A percentile compares a stretch with the other conserved stretches of the same genome.
Conservation (phyloP, 2,797 vertebrate genomes). For the Acropternis orthonyx region DNA sequence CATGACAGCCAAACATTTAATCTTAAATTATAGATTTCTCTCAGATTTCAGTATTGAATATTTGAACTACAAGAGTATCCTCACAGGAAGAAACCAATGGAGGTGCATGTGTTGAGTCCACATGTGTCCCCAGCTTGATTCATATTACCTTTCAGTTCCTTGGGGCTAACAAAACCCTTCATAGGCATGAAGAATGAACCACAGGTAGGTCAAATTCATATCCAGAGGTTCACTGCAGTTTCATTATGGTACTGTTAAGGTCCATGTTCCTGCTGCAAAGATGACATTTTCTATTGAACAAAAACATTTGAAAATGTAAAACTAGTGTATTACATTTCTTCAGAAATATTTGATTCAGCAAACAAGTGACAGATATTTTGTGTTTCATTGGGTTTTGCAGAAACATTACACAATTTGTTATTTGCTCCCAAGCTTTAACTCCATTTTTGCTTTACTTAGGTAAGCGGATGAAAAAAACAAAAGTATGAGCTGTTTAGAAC, state of each 20-base stretch:
- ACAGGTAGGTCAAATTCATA: constrained; percentile 22
- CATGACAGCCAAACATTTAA: not conserved
- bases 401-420: not conserved
- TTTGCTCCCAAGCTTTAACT: not conserved
- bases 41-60: not conserved
- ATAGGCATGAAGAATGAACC: not conserved
- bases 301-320: constrained; percentile 52
- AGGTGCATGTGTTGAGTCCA: not conserved
- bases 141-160: not conserved
- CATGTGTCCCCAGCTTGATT: not conserved
- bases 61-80: not conserved
- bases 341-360: not conserved
- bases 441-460: not conserved
- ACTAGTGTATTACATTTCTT: not conserved
- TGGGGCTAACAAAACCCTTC: not conserved
- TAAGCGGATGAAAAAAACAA: not conserved
- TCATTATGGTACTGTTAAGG: not conserved
- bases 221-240: constrained; percentile 11
- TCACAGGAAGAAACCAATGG: not conserved
- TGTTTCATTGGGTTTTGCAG: not conserved
- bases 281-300: constrained; percentile 42
- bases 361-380: constrained; percentile 6
- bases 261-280: constrained; percentile 17
- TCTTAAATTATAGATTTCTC: not conserved
- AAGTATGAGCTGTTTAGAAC: not conserved